A percentile compares a stretch with the other conserved stretches of the same genome.
Evolutionary conservation across 1,140 invertebrate species (phyloP).

Genomic region (Cotesia chilonis): DNA sequence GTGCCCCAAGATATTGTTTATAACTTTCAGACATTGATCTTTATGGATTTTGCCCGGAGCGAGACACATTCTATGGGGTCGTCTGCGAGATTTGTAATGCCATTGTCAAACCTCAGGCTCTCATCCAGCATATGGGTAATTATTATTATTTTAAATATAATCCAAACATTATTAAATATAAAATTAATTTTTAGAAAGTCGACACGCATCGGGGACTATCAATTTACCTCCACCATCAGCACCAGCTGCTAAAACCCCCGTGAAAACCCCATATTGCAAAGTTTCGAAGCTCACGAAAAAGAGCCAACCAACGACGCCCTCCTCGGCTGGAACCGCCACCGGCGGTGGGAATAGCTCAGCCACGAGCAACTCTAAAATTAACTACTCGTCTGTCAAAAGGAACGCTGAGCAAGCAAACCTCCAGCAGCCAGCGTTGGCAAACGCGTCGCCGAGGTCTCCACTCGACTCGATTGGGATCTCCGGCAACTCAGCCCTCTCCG

Average conservation of each 20-base stretch:
- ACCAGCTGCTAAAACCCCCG: constrained; percentile 49
- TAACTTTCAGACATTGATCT: constrained; percentile 68
- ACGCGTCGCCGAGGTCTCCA: constrained; percentile 56
- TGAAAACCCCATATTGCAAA: constrained; percentile 63
- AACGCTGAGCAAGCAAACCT: constrained; percentile 43
- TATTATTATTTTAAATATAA: constrained; percentile 53
- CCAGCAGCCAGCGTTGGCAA: constrained; percentile 46
- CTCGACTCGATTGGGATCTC: constrained; percentile 49
- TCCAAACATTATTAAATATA: background rate
- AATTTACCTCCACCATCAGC: constrained; percentile 57
- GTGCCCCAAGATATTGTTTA: constrained; percentile 30
- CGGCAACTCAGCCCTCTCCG: constrained; percentile 44
- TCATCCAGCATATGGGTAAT: constrained; percentile 68
- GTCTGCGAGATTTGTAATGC: constrained; percentile 73
- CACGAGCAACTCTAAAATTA: constrained; percentile 39
- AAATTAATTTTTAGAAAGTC: constrained; percentile 50
- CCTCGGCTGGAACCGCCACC: constrained; percentile 40
- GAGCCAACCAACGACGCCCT: constrained; percentile 52
- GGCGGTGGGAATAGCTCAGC: constrained; percentile 55
- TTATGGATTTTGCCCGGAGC: constrained; percentile 72
- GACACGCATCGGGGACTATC: constrained; percentile 58
- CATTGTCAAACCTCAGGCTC: constrained; percentile 72
- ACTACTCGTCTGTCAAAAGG: constrained; percentile 56
- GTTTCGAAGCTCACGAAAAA: constrained; percentile 60
- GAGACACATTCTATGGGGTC: constrained; percentile 71